Conservation (phyloP, 1,140 invertebrate genomes). For the Eulimnadia texana region DNA sequence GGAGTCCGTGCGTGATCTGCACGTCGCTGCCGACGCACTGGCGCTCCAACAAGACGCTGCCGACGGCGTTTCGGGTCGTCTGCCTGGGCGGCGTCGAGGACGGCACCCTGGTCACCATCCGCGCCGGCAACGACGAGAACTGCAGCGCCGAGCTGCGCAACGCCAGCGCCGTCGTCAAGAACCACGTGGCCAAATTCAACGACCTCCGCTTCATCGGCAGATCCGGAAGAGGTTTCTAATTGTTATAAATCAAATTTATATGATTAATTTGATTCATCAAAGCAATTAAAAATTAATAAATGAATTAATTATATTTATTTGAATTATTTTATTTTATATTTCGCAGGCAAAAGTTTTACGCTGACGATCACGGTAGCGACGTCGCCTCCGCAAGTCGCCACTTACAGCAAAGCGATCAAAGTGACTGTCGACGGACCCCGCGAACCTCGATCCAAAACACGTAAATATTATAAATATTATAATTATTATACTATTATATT, state of each 20-base stretch:
- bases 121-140: constrained; percentile 96
- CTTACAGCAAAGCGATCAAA: constrained; percentile 96
- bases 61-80: constrained; percentile 72
- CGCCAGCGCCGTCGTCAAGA: constrained; percentile 87
- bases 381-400: constrained; percentile 85
- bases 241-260: too few relatives aligned
- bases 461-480: too few relatives aligned
- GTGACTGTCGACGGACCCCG: constrained; percentile 95
- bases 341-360: constrained; percentile 89
- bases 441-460: constrained; percentile 90
- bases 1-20: constrained; percentile 77
- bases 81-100: constrained; percentile 83
- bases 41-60: constrained; percentile 92
- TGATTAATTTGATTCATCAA: too few relatives aligned
- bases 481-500: too few relatives aligned
- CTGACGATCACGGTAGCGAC: constrained; percentile 89
- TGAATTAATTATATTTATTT: background rate
- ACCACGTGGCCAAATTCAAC: constrained; percentile 95
- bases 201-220: constrained; percentile 93
- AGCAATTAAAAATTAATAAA: background rate
- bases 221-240: constrained; percentile 85
- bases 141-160: constrained; percentile 89
- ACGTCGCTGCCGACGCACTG: constrained; percentile 84
- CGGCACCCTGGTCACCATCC: constrained; percentile 84
- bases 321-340: background rate